phyloP scores from a whole-genome alignment of 2,888 invertebrate species.

The Hecatera dysodea region DNA sequence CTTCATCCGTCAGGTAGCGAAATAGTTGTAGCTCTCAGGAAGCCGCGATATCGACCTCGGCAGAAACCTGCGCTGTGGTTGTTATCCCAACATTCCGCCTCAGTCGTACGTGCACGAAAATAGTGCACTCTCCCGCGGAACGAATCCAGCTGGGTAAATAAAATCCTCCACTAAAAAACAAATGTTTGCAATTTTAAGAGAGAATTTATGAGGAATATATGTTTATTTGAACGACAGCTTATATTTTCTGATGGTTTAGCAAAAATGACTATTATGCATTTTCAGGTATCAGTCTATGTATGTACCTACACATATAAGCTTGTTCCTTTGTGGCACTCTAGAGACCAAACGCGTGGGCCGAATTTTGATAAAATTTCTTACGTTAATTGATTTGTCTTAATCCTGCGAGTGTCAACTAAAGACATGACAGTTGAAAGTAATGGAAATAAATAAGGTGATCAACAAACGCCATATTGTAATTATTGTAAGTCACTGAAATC shows the following conservation, averaged over 20 bases:
- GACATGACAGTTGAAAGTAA: too few species aligned
- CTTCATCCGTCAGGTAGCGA: conserved; percentile 38
- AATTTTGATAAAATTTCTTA: too few species aligned
- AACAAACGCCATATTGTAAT: too few species aligned
- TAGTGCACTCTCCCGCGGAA: conserved; percentile 40
- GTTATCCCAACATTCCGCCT: conserved; percentile 62
- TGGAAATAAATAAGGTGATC: too few species aligned
- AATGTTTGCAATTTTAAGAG: conserved; percentile 19
- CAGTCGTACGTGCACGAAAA: conserved; percentile 36
- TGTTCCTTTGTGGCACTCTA: too few species aligned
- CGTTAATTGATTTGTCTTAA: too few species aligned
- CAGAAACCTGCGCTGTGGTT: conserved; percentile 71
- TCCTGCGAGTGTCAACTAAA: too few species aligned
- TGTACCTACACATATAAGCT: too few species aligned
- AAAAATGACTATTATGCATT: neutral
- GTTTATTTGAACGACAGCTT: neutral
- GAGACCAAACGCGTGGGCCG: too few species aligned
- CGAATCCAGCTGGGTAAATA: conserved; percentile 11
- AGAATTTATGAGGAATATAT: neutral
- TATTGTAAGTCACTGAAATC: too few species aligned
- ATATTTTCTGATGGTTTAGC: neutral
- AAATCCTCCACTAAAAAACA: conserved; percentile 4
- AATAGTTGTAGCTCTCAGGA: conserved; percentile 70
- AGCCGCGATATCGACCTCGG: conserved; percentile 76
- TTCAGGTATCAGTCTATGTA: too few species aligned